Evolutionary conservation across 2,888 invertebrate genomes (phyloP).

Genomic region (Nemotelus pantherinus): DNA sequence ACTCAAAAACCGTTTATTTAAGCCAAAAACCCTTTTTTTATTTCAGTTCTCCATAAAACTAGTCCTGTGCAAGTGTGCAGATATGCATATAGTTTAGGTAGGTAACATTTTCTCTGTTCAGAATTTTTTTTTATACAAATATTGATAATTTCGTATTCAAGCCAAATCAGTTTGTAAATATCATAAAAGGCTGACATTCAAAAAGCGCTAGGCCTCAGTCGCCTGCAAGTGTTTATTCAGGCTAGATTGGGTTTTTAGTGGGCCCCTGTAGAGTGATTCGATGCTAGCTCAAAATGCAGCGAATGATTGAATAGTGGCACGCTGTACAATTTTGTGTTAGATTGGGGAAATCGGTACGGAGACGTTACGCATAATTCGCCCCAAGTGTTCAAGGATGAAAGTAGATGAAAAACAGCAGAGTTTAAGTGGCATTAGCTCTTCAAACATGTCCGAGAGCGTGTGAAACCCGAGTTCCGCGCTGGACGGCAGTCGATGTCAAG

Average conservation of each 20-base stretch:
- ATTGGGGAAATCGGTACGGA: background rate
- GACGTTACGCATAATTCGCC: background rate
- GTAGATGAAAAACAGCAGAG: background rate
- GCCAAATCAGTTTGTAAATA: no score
- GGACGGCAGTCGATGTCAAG: no score
- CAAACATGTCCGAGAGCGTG: background rate
- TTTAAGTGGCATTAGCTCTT: background rate
- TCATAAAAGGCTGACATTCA: background rate
- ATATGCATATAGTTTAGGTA: no score
- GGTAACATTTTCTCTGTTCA: no score
- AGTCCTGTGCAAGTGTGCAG: no score
- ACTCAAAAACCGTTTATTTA: no score
- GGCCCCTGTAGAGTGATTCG: background rate
- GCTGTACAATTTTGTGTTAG: background rate
- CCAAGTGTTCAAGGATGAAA: background rate
- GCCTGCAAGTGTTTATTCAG: background rate
- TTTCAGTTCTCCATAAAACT: no score
- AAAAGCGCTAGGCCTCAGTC: background rate
- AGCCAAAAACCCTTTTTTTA: no score
- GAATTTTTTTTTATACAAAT: no score
- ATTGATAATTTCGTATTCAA: no score
- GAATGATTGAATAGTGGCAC: background rate
- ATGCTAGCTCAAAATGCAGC: background rate
- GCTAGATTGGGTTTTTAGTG: background rate
- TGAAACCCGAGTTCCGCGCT: no score